Base-by-base conservation (phyloP, 2,888 invertebrate species). In the Lissonota sp. region DNA sequence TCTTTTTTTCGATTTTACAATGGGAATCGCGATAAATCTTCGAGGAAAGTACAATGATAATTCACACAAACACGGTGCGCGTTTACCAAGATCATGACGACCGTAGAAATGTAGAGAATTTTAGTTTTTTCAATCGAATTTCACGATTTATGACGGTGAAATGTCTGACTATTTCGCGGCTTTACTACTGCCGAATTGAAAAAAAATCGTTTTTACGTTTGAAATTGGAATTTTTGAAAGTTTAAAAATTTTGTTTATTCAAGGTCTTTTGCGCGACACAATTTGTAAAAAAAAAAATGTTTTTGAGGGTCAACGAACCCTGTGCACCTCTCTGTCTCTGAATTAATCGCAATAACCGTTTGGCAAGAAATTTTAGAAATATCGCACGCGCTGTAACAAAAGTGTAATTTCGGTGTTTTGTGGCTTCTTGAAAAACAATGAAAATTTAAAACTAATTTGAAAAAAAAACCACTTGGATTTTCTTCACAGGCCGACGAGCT, bases 401-500 rank as follows among this genome's bases (percentile, higher is more conserved):
- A 63, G 69, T 74, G 49, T 63, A 58, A 76, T 80, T 40, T 81
- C 55, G 70, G 66, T 81, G 74, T 71, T 26, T 78, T 42, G 58
- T 55, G 64, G 77, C 42, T 81, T 74, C 40, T 49, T 14, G 5
- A n/a, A 60, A 53, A 5, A 53, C 12, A 53, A 16, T 6, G 12
- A 6, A n/a, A 53, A 53, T 14, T 12, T 12, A 63, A 8, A 63
- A 58, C 53, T 73, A 74, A 81, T 62, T 66, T 42, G 49, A 51
- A 63, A 58, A 57, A 58, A 51, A 58, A 49, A 58, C 6, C 7
- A 57, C 64, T 76, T 73, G 62, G 55, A 82, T 51, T 75, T 64
- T 73, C 26, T 89, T 95, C 94, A 84, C 94, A 97, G 97, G 97
- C 96, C 91, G 97, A 98, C 93, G 98, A 98, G 94, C 95, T 98